Evolutionary conservation across 2,888 invertebrate genomes (phyloP).

Genomic region (Athalia cordata): DNA sequence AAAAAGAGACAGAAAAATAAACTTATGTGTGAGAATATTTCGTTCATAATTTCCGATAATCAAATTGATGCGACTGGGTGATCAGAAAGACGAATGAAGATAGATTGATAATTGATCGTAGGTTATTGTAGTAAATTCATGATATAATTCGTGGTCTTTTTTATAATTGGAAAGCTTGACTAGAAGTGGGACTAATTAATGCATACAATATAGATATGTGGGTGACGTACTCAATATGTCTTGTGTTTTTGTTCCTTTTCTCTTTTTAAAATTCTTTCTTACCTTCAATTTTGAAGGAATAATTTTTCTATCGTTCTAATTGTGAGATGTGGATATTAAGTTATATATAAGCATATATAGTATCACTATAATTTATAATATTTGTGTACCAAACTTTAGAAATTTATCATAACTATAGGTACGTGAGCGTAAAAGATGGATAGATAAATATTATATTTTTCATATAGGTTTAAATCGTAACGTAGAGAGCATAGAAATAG

Average conservation of each 20-base stretch:
- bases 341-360: background rate
- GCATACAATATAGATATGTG: no score
- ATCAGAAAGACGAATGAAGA: no score
- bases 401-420: slow-evolving; percentile 11
- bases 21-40: background rate
- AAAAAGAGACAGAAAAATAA: no score
- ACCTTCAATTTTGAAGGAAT: background rate
- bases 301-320: background rate
- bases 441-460: slow-evolving; percentile 22
- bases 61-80: background rate
- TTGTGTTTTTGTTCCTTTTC: no score
- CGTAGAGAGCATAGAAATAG: slow-evolving; percentile 71
- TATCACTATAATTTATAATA: slow-evolving; percentile 4
- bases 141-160: no score
- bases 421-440: slow-evolving; percentile 26
- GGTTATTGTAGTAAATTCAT: no score
- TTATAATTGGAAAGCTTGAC: no score
- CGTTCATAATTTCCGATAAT: no score
- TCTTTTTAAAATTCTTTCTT: background rate
- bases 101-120: no score
- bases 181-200: no score
- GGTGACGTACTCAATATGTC: no score
- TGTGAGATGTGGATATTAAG: background rate
- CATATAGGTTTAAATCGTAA: slow-evolving; percentile 52
- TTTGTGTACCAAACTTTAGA: slow-evolving; percentile 18